A percentile compares a stretch with the other conserved stretches of the same genome.
Evolutionary conservation across 2,113 vertebrate species (phyloP).

Genomic region (Coreoperca whiteheadi): DNA sequence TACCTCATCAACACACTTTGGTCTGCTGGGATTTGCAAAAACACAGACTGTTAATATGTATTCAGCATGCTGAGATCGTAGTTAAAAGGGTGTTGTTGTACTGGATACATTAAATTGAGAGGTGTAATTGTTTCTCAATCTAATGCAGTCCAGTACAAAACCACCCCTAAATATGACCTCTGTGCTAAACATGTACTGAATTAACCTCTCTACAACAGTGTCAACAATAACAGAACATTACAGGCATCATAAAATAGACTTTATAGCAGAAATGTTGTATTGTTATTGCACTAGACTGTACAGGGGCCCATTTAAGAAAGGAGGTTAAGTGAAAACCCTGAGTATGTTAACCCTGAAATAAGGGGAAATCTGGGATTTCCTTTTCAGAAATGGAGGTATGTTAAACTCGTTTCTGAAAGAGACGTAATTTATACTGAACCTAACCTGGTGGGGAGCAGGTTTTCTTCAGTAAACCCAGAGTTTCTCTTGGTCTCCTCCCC

Average conservation of each 20-base stretch:
- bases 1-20: conserved; percentile 95
- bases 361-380: too few species aligned
- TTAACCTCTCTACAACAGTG: background rate
- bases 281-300: background rate
- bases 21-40: conserved; percentile 86
- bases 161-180: background rate
- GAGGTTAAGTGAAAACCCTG: too few species aligned
- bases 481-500: too few species aligned
- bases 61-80: background rate
- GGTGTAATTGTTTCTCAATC: background rate
- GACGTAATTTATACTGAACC: too few species aligned
- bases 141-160: background rate
- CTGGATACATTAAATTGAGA: too few species aligned
- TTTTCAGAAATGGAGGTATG: too few species aligned
- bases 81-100: too few species aligned
- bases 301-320: too few species aligned
- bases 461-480: too few species aligned
- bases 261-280: background rate
- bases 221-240: background rate
- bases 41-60: background rate
- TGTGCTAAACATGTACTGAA: background rate
- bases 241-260: background rate
- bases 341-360: too few species aligned
- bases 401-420: too few species aligned
- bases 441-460: too few species aligned